Conservation (phyloP, 2,888 invertebrate species). For the Arrhopalites spinosus region DNA sequence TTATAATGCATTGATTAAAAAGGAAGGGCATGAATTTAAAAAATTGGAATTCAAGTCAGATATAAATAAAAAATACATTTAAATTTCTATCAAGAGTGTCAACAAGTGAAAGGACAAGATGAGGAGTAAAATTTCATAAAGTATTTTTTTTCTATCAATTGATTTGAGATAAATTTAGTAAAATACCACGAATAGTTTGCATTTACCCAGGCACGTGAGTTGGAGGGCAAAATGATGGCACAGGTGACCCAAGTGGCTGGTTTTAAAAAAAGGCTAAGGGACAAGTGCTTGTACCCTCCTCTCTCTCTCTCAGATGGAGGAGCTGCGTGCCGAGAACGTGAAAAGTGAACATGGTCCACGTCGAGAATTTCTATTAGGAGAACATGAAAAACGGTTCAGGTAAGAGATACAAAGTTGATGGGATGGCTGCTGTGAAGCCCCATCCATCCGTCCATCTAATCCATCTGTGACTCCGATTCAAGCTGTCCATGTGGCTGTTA, state of each 20-base stretch:
- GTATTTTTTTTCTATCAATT: too few species aligned
- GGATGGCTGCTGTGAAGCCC: constrained; percentile 27
- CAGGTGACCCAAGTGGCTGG: constrained; percentile 19
- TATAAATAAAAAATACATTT: too few species aligned
- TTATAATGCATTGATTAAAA: too few species aligned
- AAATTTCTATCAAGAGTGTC: too few species aligned
- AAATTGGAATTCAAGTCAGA: too few species aligned
- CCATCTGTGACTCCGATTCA: constrained; percentile 8
- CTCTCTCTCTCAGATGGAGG: neutral
- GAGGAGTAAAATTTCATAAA: too few species aligned
- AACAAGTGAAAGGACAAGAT: too few species aligned
- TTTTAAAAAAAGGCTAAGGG: neutral
- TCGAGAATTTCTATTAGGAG: constrained; percentile 33
- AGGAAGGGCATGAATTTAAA: too few species aligned
- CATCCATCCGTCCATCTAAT: constrained; percentile 32
- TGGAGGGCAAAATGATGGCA: constrained; percentile 27
- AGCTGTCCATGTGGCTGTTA: constrained; percentile 14
- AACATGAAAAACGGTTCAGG: constrained; percentile 24
- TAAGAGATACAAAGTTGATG: constrained; percentile 16
- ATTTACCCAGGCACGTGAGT: constrained; percentile 33
- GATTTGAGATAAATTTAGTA: neutral
- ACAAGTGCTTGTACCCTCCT: constrained; percentile 17
- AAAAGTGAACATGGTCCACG: constrained; percentile 19
- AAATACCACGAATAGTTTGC: constrained; percentile 31
- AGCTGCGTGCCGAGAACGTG: constrained; percentile 30